Percentiles rank a stretch among this genome's conserved stretches.
Evolutionary conservation across 2,888 invertebrate species (phyloP).

Genomic region (Aspidiotus destructor): DNA sequence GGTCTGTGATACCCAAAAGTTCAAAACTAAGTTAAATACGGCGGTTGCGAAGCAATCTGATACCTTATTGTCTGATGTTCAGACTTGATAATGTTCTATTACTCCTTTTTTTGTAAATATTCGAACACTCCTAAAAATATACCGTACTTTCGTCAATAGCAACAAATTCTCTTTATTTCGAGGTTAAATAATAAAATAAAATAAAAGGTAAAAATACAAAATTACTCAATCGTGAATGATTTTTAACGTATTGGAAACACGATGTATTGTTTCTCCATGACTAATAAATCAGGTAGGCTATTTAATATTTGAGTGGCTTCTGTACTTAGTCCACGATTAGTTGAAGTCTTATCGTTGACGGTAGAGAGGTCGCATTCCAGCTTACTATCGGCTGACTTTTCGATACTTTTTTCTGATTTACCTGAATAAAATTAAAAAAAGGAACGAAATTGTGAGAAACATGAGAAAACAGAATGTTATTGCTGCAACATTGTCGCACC

Average conservation of each 20-base stretch:
- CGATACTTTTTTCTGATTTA: conserved; percentile 18
- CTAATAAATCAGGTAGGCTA: conserved; percentile 37
- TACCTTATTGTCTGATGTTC: background rate
- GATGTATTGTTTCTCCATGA: conserved; percentile 37
- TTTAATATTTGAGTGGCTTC: conserved; percentile 37
- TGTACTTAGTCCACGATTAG: conserved; percentile 9
- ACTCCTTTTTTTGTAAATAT: too few species aligned
- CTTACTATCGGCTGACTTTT: background rate
- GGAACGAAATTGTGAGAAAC: background rate
- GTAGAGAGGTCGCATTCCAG: background rate
- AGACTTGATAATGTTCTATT: too few species aligned
- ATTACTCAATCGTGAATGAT: background rate
- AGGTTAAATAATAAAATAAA: background rate
- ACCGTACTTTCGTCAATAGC: too few species aligned
- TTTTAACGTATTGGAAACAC: conserved; percentile 33
- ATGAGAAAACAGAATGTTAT: too few species aligned
- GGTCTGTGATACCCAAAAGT: conserved; percentile 4
- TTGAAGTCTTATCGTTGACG: background rate
- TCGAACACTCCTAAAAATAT: too few species aligned
- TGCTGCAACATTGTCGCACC: too few species aligned
- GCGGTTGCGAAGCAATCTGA: background rate
- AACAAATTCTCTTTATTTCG: too few species aligned
- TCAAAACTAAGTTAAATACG: background rate
- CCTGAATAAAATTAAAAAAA: conserved; percentile 5
- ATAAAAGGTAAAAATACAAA: background rate